Evolutionary conservation across 2,113 vertebrate species (phyloP).

Genomic region (Archocentrus centrarchus): DNA sequence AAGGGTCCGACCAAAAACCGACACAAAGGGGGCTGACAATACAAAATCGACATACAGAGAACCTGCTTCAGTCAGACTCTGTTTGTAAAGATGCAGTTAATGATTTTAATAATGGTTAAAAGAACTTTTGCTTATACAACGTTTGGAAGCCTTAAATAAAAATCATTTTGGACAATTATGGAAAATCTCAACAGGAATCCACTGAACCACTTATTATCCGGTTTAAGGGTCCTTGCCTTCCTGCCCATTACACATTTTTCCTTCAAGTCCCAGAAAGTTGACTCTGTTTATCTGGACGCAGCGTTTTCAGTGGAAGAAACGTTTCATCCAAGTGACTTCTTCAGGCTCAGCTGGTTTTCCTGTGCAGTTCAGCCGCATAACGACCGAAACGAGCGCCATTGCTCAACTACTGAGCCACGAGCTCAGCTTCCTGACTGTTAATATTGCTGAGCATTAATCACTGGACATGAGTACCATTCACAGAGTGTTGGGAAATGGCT

Average conservation of each 20-base stretch:
- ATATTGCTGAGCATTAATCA: not conserved
- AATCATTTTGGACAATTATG: not conserved
- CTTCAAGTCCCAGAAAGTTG: not conserved
- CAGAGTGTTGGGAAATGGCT: not conserved
- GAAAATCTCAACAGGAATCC: not conserved
- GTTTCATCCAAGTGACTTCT: not conserved
- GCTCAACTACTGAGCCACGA: too few species aligned
- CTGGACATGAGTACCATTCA: rapidly evolving
- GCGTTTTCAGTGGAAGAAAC: not conserved
- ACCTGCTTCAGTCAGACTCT: not conserved
- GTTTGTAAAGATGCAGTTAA: not conserved
- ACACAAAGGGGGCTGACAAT: not conserved
- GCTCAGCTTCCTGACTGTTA: not conserved
- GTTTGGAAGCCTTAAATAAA: not conserved
- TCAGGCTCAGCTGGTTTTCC: not conserved
- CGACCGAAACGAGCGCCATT: too few species aligned
- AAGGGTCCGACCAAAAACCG: not conserved
- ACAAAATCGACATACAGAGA: not conserved
- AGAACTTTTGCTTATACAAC: not conserved
- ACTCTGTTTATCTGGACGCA: not conserved
- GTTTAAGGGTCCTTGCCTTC: not conserved
- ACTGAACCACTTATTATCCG: not conserved
- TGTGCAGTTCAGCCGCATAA: not conserved
- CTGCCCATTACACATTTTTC: not conserved
- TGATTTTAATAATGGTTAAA: not conserved